Conservation (phyloP, 92 coral and sea anemone species). For the Parazoanthus darwini region DNA sequence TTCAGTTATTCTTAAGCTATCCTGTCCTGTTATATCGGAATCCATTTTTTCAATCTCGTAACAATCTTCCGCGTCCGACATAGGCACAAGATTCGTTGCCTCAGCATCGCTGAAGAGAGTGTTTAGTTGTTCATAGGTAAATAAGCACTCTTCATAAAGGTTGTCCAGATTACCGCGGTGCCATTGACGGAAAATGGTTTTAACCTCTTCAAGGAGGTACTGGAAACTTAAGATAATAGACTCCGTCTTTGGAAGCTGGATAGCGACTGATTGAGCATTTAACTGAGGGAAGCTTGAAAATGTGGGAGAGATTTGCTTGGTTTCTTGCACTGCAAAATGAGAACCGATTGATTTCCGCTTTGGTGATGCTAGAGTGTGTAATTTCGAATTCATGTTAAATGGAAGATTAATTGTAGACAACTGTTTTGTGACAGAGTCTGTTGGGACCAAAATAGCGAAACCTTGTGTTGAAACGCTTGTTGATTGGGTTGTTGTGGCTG, state of each 20-base stretch:
- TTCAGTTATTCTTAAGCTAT: neutral
- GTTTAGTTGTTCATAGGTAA: neutral
- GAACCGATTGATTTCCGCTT: neutral
- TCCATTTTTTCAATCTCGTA: conserved; percentile 14
- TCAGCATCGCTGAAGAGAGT: neutral
- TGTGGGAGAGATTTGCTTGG: neutral
- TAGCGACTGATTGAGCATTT: neutral
- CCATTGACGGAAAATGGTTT: conserved; percentile 32
- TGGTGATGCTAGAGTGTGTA: neutral
- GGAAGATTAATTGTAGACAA: neutral
- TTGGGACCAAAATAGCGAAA: neutral
- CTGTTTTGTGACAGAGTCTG: neutral
- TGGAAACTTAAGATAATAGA: conserved; percentile 11
- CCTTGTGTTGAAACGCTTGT: neutral
- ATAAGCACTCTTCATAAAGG: neutral
- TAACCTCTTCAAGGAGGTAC: conserved; percentile 35
- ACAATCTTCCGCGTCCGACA: conserved; percentile 22
- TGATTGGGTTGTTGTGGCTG: neutral
- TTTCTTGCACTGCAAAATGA: neutral
- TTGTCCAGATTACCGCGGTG: conserved; percentile 2
- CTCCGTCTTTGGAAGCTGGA: neutral
- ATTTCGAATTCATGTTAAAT: neutral
- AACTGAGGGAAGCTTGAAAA: neutral
- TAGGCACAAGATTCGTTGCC: neutral
- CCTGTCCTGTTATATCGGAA: neutral